Percentiles rank a stretch among this genome's conserved stretches.
Evolutionary conservation across 2,797 vertebrate genomes (phyloP).

Genomic region (Takifugu ocellatus): DNA sequence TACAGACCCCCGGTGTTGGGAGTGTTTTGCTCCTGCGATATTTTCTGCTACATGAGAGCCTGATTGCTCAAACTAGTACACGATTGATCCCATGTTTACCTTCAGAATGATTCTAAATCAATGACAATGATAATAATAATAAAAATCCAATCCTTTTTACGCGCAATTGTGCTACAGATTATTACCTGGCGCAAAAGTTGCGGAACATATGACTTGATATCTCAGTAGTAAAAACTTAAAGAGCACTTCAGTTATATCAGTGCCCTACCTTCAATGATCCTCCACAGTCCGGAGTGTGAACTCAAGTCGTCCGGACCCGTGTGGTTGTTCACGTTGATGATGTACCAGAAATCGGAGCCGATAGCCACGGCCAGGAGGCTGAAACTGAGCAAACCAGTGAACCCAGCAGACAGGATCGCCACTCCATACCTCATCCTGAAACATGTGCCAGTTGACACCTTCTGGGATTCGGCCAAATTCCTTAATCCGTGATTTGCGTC

Average conservation of each 20-base stretch:
- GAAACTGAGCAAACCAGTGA: conserved; percentile 76
- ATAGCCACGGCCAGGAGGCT: conserved; percentile 74
- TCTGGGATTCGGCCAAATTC: background rate
- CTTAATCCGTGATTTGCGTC: background rate
- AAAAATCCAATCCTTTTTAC: too few species aligned
- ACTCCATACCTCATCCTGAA: conserved; percentile 58
- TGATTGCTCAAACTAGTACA: background rate
- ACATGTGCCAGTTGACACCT: background rate
- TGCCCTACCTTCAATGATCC: conserved; percentile 77
- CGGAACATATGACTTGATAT: background rate
- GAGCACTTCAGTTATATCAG: background rate
- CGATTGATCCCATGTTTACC: background rate
- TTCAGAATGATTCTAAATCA: background rate
- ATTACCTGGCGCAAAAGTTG: conserved; percentile 22
- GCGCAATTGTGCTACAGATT: background rate
- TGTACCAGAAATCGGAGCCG: conserved; percentile 82
- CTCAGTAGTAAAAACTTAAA: background rate
- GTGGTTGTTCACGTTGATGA: conserved; percentile 76
- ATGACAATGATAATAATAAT: background rate
- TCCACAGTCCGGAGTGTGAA: conserved; percentile 83
- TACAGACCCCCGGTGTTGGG: background rate
- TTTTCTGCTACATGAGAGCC: background rate
- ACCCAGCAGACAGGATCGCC: conserved; percentile 68
- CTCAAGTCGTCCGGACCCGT: conserved; percentile 65
- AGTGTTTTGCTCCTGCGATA: background rate